Conservation (phyloP, 37 sponge, comb jelly and placozoan species). For the Eunapius fragilis region DNA sequence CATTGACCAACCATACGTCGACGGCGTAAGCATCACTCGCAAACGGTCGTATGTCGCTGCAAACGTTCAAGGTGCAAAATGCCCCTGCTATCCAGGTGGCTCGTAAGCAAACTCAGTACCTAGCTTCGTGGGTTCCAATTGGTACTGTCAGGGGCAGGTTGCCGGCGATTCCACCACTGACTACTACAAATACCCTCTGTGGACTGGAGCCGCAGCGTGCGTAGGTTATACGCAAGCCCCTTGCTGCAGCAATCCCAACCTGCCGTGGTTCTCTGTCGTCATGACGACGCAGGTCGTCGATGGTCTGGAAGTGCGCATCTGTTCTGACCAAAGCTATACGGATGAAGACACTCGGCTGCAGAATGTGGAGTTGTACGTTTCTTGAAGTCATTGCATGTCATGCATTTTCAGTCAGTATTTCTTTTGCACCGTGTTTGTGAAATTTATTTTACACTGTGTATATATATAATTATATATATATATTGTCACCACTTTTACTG, state of each 20-base stretch:
- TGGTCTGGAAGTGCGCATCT: constrained; percentile 45
- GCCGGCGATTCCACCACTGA: background rate
- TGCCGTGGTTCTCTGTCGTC: constrained; percentile 35
- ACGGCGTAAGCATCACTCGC: constrained; percentile 41
- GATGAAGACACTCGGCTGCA: constrained; percentile 30
- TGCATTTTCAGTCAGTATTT: too few species aligned
- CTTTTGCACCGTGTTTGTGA: too few species aligned
- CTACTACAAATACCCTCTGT: constrained; percentile 38
- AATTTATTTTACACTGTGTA: too few species aligned
- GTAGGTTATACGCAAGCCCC: background rate
- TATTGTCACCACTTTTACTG: too few species aligned
- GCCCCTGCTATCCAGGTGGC: background rate
- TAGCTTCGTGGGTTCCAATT: background rate
- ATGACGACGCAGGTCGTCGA: constrained; percentile 9
- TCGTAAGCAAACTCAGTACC: background rate
- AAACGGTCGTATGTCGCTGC: constrained; percentile 40
- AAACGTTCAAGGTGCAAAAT: background rate
- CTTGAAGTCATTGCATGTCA: too few species aligned
- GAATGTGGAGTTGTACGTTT: constrained; percentile 25
- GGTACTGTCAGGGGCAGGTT: background rate
- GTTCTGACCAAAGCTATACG: background rate
- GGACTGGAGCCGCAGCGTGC: constrained; percentile 58
- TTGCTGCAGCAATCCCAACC: constrained; percentile 18
- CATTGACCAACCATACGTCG: constrained; percentile 23
- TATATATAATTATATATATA: too few species aligned